Evolutionary conservation across 2,113 vertebrate species (phyloP).

Genomic region (Melanerpes aurifrons): DNA sequence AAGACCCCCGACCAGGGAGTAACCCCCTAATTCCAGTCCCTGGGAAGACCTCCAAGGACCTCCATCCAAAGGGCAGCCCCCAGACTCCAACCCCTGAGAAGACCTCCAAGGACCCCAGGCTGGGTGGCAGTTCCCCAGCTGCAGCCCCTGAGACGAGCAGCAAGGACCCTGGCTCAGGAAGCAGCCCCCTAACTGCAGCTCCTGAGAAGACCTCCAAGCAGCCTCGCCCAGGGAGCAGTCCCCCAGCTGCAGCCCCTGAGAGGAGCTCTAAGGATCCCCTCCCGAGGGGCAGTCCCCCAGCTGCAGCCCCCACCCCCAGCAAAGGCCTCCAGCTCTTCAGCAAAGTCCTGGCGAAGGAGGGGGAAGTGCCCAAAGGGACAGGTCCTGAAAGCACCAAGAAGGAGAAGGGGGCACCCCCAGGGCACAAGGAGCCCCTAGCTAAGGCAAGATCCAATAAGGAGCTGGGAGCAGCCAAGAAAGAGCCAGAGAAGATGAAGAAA

Average conservation of each 20-base stretch:
- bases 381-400: not conserved
- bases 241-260: not conserved
- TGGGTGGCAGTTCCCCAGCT: not conserved
- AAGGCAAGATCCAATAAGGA: not conserved
- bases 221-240: rapidly evolving
- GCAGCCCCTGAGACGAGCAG: not conserved
- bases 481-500: slow-evolving; percentile 11
- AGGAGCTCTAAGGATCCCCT: not conserved
- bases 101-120: not conserved
- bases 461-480: not conserved
- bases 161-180: not conserved
- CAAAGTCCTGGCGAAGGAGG: not conserved
- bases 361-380: not conserved
- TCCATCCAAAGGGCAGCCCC: not conserved
- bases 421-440: not conserved
- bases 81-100: not conserved
- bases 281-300: rapidly evolving
- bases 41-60: not conserved
- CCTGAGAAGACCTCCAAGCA: not conserved
- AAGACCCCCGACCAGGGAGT: not conserved
- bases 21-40: not conserved
- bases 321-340: not conserved
- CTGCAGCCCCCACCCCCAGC: not conserved
- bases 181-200: too few species aligned
- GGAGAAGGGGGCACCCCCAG: not conserved